phyloP scores from a whole-genome alignment of 2,888 invertebrate species.

The Drosophila borealis region DNA sequence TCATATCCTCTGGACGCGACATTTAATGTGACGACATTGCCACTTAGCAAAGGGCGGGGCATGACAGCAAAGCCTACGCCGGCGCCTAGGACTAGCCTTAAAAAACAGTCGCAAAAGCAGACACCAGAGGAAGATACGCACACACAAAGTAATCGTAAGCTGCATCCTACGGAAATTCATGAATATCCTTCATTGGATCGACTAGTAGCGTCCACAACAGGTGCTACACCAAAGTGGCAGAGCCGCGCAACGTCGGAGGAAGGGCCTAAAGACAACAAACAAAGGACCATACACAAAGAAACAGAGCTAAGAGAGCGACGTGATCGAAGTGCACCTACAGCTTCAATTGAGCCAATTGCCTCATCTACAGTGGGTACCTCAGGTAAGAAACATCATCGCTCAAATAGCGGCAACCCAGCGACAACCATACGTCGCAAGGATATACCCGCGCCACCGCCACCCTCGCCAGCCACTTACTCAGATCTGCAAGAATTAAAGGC shows the following conservation, averaged over 20 bases:
- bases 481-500: constrained; percentile 80
- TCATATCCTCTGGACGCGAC: constrained; percentile 36
- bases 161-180: constrained; percentile 56
- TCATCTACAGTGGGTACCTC: neutral
- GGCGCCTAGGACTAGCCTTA: constrained; percentile 77
- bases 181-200: constrained; percentile 83
- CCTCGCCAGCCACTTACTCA: constrained; percentile 81
- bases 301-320: constrained; percentile 37
- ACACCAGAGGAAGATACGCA: constrained; percentile 17
- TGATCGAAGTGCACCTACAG: constrained; percentile 26
- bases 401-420: constrained; percentile 35
- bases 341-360: neutral
- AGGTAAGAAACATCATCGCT: constrained; percentile 65
- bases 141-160: constrained; percentile 44
- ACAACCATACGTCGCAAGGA: constrained; percentile 68
- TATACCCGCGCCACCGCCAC: constrained; percentile 79
- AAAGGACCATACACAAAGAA: constrained; percentile 56
- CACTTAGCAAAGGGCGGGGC: constrained; percentile 79
- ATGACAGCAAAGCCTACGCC: constrained; percentile 73
- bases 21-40: constrained; percentile 74
- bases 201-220: constrained; percentile 78
- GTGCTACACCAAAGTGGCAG: constrained; percentile 82
- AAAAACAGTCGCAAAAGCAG: constrained; percentile 49
- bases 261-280: constrained; percentile 37
- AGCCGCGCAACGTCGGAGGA: constrained; percentile 32